A percentile compares a stretch with the other conserved stretches of the same genome.
Evolutionary conservation across 64 coral and sea anemone species (phyloP).

Genomic region (Anthopleura sola): DNA sequence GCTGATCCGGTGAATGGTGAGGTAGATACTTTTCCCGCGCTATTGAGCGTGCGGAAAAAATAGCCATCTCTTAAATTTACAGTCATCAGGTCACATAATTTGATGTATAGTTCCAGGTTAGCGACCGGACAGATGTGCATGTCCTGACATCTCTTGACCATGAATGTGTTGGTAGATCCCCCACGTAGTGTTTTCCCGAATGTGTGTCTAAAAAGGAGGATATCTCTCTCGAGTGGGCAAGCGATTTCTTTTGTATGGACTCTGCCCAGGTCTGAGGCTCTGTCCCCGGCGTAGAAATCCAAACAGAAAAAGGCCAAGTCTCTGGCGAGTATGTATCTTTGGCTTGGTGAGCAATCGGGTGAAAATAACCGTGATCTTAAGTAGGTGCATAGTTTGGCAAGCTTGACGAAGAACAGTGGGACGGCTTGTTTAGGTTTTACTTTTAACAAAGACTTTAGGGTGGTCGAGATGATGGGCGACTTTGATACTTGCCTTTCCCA

Average conservation of each 20-base stretch:
- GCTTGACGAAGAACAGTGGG: conserved; percentile 44
- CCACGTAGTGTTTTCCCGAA: conserved; percentile 22
- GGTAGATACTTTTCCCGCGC: neutral
- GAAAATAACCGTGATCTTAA: neutral
- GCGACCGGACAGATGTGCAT: neutral
- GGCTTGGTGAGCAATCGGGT: neutral
- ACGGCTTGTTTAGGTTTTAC: conserved; percentile 33
- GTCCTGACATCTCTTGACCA: conserved; percentile 4
- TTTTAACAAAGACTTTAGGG: neutral
- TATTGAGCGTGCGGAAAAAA: neutral
- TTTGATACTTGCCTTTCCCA: conserved; percentile 20
- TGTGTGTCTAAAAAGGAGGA: conserved; percentile 23
- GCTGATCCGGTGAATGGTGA: conserved; percentile 1
- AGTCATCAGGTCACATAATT: conserved; percentile 17
- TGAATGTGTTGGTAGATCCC: conserved; percentile 13
- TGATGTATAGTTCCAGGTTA: conserved; percentile 12
- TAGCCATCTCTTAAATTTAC: conserved; percentile 35
- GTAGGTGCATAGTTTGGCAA: conserved; percentile 19
- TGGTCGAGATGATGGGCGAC: neutral
- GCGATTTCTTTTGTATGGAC: conserved; percentile 15
- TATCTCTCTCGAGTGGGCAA: neutral
- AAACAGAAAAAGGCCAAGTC: conserved; percentile 46
- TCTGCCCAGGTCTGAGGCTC: conserved; percentile 30
- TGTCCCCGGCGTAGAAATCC: conserved; percentile 45
- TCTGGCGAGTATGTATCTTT: neutral